Evolutionary conservation across 2,888 invertebrate genomes (phyloP).

Genomic region (Drosophila diplacantha): DNA sequence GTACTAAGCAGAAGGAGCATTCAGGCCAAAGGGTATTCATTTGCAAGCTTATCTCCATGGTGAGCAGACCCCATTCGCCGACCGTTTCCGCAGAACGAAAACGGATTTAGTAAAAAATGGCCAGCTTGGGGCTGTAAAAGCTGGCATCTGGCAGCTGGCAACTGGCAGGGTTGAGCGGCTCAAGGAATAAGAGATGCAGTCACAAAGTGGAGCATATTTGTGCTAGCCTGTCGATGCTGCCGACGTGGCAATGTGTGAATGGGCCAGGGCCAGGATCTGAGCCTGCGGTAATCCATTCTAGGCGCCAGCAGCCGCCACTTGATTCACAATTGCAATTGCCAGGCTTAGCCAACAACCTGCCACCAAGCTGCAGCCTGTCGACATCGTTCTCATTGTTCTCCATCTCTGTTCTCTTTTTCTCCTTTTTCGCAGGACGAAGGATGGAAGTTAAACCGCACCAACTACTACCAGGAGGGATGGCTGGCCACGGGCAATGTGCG

Average conservation of each 20-base stretch:
- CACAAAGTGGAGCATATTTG: slow-evolving; percentile 43
- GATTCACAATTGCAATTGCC: slow-evolving; percentile 64
- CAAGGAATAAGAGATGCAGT: slow-evolving; percentile 22
- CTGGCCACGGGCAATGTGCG: slow-evolving; percentile 95
- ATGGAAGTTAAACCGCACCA: slow-evolving; percentile 95
- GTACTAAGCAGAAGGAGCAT: not conserved
- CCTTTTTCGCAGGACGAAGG: slow-evolving; percentile 87
- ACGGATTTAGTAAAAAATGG: slow-evolving; percentile 22
- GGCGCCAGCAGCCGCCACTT: slow-evolving; percentile 45
- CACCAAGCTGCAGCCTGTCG: slow-evolving; percentile 42
- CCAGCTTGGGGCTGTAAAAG: slow-evolving; percentile 19
- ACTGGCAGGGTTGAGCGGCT: slow-evolving; percentile 25
- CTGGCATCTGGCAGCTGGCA: slow-evolving; percentile 18
- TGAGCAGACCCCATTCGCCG: slow-evolving; percentile 10
- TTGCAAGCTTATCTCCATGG: slow-evolving; percentile 8
- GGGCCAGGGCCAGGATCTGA: slow-evolving; percentile 16
- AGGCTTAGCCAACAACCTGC: slow-evolving; percentile 56
- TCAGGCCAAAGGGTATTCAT: not conserved
- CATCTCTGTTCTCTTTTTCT: not conserved
- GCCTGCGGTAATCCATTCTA: slow-evolving; percentile 55
- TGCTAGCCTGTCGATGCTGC: slow-evolving; percentile 17
- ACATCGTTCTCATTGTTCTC: slow-evolving; percentile 10
- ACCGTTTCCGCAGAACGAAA: slow-evolving; percentile 3
- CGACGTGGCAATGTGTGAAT: slow-evolving; percentile 30
- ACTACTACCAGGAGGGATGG: slow-evolving; percentile 99